phyloP scores from a whole-genome alignment of 1,140 invertebrate species.

The Trachelipus rathkii region DNA sequence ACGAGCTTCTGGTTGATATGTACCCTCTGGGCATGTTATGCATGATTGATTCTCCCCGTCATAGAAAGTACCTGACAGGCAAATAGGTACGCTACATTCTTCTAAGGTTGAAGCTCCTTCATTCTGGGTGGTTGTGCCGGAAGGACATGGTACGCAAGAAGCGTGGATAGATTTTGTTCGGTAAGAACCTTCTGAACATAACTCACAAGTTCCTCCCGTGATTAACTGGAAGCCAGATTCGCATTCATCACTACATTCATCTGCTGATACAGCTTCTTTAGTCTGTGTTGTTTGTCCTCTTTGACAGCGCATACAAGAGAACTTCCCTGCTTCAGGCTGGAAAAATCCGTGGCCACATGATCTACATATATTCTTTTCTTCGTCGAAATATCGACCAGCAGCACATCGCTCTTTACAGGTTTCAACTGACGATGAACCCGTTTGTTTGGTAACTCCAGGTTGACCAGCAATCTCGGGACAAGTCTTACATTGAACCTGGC shows the following conservation, averaged over 20 bases:
- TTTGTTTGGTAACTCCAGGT: conserved; percentile 76
- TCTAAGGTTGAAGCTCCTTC: conserved; percentile 74
- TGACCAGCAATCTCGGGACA: conserved; percentile 83
- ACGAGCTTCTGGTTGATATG: conserved; percentile 85
- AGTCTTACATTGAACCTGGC: conserved; percentile 77
- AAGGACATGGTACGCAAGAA: conserved; percentile 80
- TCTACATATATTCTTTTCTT: conserved; percentile 73
- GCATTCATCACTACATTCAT: conserved; percentile 84
- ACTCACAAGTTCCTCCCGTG: conserved; percentile 82
- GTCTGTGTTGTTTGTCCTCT: conserved; percentile 89
- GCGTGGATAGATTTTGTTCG: conserved; percentile 81
- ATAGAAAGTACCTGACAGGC: conserved; percentile 61
- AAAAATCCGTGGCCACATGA: conserved; percentile 92
- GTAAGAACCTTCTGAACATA: conserved; percentile 86
- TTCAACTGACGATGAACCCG: conserved; percentile 75
- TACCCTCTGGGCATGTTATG: conserved; percentile 81
- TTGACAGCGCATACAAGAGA: conserved; percentile 81
- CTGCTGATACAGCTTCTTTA: conserved; percentile 57
- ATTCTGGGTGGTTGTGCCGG: conserved; percentile 79
- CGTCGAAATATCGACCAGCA: conserved; percentile 86
- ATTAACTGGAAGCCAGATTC: conserved; percentile 81
- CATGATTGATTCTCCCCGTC: conserved; percentile 64
- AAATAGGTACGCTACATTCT: conserved; percentile 87
- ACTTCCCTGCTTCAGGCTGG: conserved; percentile 85
- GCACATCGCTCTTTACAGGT: conserved; percentile 90